Evolutionary conservation across 2,888 invertebrate species (phyloP).

Genomic region (Coronaproctus castanopsis): DNA sequence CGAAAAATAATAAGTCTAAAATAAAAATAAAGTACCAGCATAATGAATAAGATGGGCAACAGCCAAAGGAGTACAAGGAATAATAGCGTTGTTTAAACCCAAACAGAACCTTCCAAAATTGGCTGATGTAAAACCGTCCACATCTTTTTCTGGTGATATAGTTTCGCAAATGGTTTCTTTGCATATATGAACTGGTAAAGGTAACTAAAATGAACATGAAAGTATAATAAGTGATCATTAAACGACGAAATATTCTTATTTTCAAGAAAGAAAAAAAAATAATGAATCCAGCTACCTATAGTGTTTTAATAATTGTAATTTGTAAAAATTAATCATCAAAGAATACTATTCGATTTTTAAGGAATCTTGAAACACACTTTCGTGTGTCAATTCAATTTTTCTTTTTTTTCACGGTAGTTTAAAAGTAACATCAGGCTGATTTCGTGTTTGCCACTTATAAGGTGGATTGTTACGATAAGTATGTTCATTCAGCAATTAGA

Average conservation of each 20-base stretch:
- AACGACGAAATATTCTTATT: background rate
- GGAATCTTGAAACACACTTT: background rate
- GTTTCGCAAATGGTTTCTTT: slow-evolving; percentile 61
- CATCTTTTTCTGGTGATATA: slow-evolving; percentile 61
- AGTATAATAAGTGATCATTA: background rate
- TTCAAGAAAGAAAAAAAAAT: background rate
- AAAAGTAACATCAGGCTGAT: too few relatives aligned
- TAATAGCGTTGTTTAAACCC: slow-evolving; percentile 47
- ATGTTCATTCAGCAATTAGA: too few relatives aligned
- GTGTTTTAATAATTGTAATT: background rate
- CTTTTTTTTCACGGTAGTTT: too few relatives aligned
- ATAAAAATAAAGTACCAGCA: slow-evolving; percentile 27
- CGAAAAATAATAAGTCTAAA: background rate
- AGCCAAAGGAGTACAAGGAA: slow-evolving; percentile 63
- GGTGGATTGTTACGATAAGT: too few relatives aligned
- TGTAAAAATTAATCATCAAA: background rate
- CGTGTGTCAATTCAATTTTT: too few relatives aligned
- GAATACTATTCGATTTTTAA: background rate
- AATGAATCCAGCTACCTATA: too few relatives aligned
- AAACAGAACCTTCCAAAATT: slow-evolving; percentile 60
- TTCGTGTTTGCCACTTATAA: too few relatives aligned
- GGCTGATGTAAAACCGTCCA: slow-evolving; percentile 70
- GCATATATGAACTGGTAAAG: slow-evolving; percentile 53
- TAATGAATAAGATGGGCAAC: slow-evolving; percentile 46
- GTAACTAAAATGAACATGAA: slow-evolving; percentile 31